phyloP scores from a whole-genome alignment of 2,888 invertebrate species.

The Epinotia nisella region DNA sequence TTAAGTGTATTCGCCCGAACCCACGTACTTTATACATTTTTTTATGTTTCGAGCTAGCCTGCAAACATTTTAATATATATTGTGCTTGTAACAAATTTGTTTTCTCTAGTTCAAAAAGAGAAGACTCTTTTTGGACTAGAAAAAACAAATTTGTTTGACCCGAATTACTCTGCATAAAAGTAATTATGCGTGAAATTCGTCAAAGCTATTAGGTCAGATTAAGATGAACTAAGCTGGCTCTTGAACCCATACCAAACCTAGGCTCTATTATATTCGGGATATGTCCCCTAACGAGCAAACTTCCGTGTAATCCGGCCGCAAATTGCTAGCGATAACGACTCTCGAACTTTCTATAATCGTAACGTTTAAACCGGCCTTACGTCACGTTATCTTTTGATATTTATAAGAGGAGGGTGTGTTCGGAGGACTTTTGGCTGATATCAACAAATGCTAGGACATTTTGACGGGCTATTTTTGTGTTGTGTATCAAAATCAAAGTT shows the following conservation, averaged over 20 bases:
- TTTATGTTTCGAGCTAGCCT: too few relatives aligned
- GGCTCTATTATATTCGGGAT: neutral
- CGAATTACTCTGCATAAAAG: neutral
- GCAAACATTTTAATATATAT: too few relatives aligned
- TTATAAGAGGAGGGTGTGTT: neutral
- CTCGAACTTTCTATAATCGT: slow-evolving; percentile 3
- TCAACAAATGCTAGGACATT: neutral
- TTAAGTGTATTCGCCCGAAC: too few relatives aligned
- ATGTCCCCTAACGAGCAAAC: slow-evolving; percentile 9
- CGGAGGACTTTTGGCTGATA: neutral
- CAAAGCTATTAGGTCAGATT: neutral
- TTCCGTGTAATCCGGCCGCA: neutral
- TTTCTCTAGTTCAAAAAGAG: too few relatives aligned
- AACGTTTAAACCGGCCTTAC: neutral
- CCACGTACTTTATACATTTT: too few relatives aligned
- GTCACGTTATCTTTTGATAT: slow-evolving; percentile 8
- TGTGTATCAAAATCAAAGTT: too few relatives aligned
- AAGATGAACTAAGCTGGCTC: neutral
- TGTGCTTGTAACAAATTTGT: too few relatives aligned
- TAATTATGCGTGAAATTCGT: neutral
- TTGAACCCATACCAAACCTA: neutral
- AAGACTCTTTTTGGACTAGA: too few relatives aligned
- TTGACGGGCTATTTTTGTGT: too few relatives aligned
- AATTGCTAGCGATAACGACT: neutral
- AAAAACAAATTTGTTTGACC: neutral